Evolutionary conservation across 2,797 vertebrate species (phyloP), one percentile per base, ranked within the genome.

Genomic region (Micropoecilia bifurca): DNA sequence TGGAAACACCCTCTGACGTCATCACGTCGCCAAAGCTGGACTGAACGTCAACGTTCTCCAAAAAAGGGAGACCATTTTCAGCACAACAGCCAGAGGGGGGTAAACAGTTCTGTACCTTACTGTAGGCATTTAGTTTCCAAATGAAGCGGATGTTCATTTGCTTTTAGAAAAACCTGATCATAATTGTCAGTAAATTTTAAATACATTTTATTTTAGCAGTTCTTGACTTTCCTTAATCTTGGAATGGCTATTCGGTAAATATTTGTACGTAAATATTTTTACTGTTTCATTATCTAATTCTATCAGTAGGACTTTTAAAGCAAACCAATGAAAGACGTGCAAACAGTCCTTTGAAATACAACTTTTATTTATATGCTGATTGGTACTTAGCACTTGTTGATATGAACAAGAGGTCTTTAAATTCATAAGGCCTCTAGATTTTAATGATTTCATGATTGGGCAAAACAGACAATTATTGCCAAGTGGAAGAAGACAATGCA

Each of bases 1-100:
- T 87, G 73, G 89, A 86, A 84, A 89, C 94, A 80, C 95, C 95
- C 92, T 75, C 90, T 90, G 77, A 91, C 84, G 90, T 87, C 85
- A 92, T 0, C 48, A 0, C 85, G 81, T 5, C 0, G 10, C 18
- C 20, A 43, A 68, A 80, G 80, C 63, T 77, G 2, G 63, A 10
- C 9, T 45, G 25, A 75, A 77, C 87, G 90, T 85, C 61, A 43
- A 75, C 83, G 75, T 83, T 77, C 71, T 68, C 10, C 46, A 59
- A 53, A 66, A 77, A 18, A 0, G 2, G 5, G 73, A 74, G 59
- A 66, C 45, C 12, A 3, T 18, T 75, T 84, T 72, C 12, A 83
- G 87, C 87, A 85, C 84, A 91, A 88, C 14, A 48, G 33, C 39
- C 25, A 71, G 22, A 73, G 4, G 20, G 20, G 72, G 20, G 46